phyloP scores from a whole-genome alignment of 1,140 invertebrate species.

The Scaptomyza hsui region DNA sequence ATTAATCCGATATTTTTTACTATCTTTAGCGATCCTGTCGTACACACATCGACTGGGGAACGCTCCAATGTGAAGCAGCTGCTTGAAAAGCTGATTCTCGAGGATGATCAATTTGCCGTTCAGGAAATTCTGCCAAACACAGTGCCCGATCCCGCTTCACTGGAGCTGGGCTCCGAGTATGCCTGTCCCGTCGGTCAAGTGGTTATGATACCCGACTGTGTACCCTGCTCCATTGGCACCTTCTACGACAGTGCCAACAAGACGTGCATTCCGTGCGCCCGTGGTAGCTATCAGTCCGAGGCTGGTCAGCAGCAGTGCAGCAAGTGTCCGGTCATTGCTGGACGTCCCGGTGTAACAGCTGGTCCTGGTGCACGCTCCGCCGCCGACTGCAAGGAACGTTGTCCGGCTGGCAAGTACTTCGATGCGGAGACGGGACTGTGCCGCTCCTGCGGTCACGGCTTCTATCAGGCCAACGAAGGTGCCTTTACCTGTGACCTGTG shows the following conservation, averaged over 20 bases:
- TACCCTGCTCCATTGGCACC: constrained; percentile 96
- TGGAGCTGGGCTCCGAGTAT: constrained; percentile 94
- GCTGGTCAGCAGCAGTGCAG: constrained; percentile 95
- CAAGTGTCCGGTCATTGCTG: constrained; percentile 93
- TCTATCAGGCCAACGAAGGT: constrained; percentile 96
- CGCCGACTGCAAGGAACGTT: constrained; percentile 96
- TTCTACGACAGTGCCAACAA: constrained; percentile 91
- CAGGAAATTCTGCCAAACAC: constrained; percentile 97
- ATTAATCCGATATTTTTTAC: constrained; percentile 11
- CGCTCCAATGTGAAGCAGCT: constrained; percentile 92
- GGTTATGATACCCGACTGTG: constrained; percentile 95
- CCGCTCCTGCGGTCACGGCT: constrained; percentile 96
- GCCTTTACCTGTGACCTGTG: constrained; percentile 95
- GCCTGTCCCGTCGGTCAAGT: constrained; percentile 96
- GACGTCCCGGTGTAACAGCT: constrained; percentile 93
- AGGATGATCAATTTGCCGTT: constrained; percentile 96
- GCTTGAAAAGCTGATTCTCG: constrained; percentile 93
- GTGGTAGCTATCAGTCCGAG: constrained; percentile 97
- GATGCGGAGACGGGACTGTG: constrained; percentile 93
- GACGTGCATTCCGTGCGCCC: constrained; percentile 92
- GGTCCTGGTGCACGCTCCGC: constrained; percentile 93
- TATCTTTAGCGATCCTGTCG: constrained; percentile 92
- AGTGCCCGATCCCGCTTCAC: constrained; percentile 94
- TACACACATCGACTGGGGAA: constrained; percentile 93
- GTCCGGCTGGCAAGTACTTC: constrained; percentile 95